Evolutionary conservation across 2,888 invertebrate genomes (phyloP).

Genomic region (Nephrotoma flavescens): DNA sequence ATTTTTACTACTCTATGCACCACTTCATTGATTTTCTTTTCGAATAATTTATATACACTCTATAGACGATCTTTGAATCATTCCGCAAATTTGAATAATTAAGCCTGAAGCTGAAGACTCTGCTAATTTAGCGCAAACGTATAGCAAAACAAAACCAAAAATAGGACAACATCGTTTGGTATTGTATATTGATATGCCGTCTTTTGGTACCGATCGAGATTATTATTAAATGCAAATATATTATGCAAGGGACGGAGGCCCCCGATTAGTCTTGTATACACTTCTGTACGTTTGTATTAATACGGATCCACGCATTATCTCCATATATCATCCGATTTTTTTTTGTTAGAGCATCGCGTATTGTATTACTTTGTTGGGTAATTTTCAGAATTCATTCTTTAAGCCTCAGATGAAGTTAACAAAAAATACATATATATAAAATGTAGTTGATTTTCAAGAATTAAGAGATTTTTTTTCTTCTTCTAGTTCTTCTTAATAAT

Average conservation of each 20-base stretch:
- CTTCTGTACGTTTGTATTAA: background rate
- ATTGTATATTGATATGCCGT: background rate
- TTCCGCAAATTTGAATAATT: background rate
- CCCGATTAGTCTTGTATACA: background rate
- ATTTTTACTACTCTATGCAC: too few species aligned
- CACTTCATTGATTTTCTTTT: too few species aligned
- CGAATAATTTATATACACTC: too few species aligned
- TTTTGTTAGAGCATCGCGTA: background rate
- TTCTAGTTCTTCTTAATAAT: background rate
- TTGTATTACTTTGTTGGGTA: background rate
- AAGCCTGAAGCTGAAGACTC: background rate
- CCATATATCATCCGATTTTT: background rate
- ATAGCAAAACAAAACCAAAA: background rate
- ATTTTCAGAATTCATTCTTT: background rate
- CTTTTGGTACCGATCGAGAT: background rate
- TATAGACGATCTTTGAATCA: background rate
- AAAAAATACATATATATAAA: background rate
- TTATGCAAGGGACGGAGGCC: background rate
- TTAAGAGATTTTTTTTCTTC: background rate
- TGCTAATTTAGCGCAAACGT: background rate
- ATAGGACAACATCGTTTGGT: background rate
- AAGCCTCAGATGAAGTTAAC: background rate
- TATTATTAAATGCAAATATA: background rate
- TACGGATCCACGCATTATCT: background rate
- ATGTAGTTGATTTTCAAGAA: background rate